Conservation (phyloP, 2,888 invertebrate species). For the Dione juno region DNA sequence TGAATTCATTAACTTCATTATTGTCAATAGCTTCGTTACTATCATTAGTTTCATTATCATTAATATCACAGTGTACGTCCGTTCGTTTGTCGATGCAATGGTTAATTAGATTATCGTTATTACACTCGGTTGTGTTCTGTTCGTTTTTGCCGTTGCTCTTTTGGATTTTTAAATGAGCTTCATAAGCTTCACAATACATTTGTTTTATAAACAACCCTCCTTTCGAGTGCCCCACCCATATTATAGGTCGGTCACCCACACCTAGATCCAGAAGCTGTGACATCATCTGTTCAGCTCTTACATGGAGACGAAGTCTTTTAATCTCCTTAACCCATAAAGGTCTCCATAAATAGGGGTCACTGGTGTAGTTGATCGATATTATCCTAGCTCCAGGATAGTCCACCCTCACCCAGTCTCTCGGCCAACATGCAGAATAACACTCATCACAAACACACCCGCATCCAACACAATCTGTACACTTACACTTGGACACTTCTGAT, state of each 20-base stretch:
- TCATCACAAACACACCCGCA: constrained; percentile 74
- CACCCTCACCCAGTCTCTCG: constrained; percentile 91
- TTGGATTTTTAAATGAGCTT: constrained; percentile 59
- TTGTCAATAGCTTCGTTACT: not conserved
- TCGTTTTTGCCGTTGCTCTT: constrained; percentile 38
- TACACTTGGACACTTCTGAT: constrained; percentile 48
- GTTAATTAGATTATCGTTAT: constrained; percentile 52
- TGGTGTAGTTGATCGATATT: constrained; percentile 92
- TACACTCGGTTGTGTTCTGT: constrained; percentile 47
- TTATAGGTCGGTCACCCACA: constrained; percentile 89
- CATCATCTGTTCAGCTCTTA: constrained; percentile 89
- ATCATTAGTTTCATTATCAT: constrained; percentile 16
- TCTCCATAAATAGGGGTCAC: constrained; percentile 90
- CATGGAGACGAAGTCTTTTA: constrained; percentile 85
- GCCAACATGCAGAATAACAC: constrained; percentile 90
- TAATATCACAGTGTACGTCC: constrained; percentile 31
- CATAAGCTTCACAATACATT: constrained; percentile 86
- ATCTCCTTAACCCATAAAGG: constrained; percentile 88
- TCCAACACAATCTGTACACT: constrained; percentile 62
- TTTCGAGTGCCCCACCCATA: constrained; percentile 94
- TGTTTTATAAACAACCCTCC: constrained; percentile 94
- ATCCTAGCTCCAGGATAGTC: constrained; percentile 91
- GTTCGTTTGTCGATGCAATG: constrained; percentile 41
- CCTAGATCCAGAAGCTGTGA: constrained; percentile 85
- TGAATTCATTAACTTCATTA: constrained; percentile 10